Evolutionary conservation across 2,888 invertebrate genomes (phyloP), one percentile per base, ranked within the genome.

Genomic region (Crocallis elinguaria): DNA sequence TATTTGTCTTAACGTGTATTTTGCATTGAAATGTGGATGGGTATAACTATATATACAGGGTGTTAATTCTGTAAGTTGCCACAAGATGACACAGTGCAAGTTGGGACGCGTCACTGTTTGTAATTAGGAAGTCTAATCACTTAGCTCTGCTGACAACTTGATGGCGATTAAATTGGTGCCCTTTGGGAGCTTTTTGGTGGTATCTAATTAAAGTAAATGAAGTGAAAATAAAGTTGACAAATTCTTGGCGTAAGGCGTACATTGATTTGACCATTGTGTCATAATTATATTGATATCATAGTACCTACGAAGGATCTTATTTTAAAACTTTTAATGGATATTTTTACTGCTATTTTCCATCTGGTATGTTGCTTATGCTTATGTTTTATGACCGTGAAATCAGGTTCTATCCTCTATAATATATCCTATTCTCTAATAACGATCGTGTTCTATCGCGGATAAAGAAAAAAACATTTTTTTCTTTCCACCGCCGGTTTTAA

Each of bases 91-190:
- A 45, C 45, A 33, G 46, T 43, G 42, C 45, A 39, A 43, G 53
- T 41, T 49, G 29, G 35, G 30, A 38, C 33, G 14, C 49, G 53
- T 51, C 57, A 49, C 59, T 60, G 57, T 29, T 41, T 55, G 46
- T 65, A 66, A 64, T 67, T 71, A 69, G 64, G 57, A 56, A 59
- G 65, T 67, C 59, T 71, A 71, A 66, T 71, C 56, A 61, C 50
- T 45, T 39, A 57, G 45, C 59, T 57, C 41, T 23, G 32, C 49
- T 41, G 48, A 51, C 48, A 48, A 60, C 55, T 62, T 60, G 60
- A 64, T 58, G 53, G 56, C 33, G 35, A 44, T 50, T 58, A 60
- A 64, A 56, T 56, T 56, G 42, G 30, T 25, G 42, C 33, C 37
- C 41, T 30, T 39, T 36, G 44, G 45, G 14, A 29, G 41, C 50